Base-by-base conservation (phyloP, 35 echinoderm and acorn worm genomes). In the Antedon bifida region DNA sequence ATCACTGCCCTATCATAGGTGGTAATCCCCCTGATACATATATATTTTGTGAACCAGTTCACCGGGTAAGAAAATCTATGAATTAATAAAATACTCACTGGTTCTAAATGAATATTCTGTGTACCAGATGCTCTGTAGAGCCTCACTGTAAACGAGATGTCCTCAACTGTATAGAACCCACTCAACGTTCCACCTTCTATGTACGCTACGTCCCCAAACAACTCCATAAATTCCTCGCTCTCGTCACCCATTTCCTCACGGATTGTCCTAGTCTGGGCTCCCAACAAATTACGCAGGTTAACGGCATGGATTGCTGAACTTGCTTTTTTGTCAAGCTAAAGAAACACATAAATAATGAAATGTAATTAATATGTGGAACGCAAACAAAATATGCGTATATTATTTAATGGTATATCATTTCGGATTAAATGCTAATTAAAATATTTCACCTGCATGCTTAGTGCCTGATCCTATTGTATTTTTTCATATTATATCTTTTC, bases 291-390 rank as follows among this genome's bases (percentile, higher is more conserved):
- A 21, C 93, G 79, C 29, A 97, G 94, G 80, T 97, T 88, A 36
- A 97, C 90, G 17, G 94, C 94, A 75, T 97, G 94, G 34, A 97
- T 97, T 14, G 94, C 94, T 9, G 94, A 75, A 80, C 94, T 92
- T 5, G 94, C 94, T 56, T 97, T 97, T 86, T 97, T 97, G 76
- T 97, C 94, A 26, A 97, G 82, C 94, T 92, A 56, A 83, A 56
- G 32, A 83, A 56, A 29, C 19, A 83, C n/a, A 82, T 10, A 28
- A 39, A 30, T 9, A 19, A 28, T 81, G 5, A 32, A 28, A 34
- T 34, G 26, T 12, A 38, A 32, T 12, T 12, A 26, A 34, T 81
- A 26, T 23, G 12, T 23, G 32, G 32, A 23, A 23, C 17, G 32
- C 12, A 78, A 44, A 29, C 13, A 34, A 26, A 44, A 16, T 39